phyloP scores from a whole-genome alignment of 35 echinoderm and acorn worm species.

The Amphiura filiformis region DNA sequence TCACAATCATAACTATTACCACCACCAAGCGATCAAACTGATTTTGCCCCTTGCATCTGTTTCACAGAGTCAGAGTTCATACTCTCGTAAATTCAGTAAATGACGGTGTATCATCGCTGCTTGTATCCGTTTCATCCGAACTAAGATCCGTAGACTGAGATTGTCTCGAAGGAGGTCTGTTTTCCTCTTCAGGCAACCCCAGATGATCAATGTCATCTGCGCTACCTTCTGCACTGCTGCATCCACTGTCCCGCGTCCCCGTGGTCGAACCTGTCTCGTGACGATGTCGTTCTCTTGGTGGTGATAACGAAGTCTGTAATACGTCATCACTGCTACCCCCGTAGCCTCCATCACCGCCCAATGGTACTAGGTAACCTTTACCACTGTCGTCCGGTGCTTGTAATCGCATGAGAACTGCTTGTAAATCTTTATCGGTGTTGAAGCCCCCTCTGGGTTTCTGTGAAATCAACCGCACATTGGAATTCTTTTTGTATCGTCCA shows the following conservation, averaged over 20 bases:
- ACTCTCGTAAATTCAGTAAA: conserved; percentile 5
- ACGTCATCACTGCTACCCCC: conserved; percentile 1
- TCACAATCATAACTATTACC: too few species aligned
- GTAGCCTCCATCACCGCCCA: neutral
- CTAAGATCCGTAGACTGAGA: neutral
- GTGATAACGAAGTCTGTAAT: neutral
- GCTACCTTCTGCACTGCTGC: neutral
- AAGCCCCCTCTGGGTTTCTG: neutral
- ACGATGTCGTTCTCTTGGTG: neutral
- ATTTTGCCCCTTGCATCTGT: too few species aligned
- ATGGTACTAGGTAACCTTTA: neutral
- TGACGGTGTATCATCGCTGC: neutral
- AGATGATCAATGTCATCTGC: neutral
- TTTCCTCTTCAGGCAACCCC: neutral
- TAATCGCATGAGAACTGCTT: neutral
- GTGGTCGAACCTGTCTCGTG: neutral
- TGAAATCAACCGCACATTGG: neutral
- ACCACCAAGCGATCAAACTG: too few species aligned
- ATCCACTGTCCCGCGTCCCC: neutral
- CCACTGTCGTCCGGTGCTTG: neutral
- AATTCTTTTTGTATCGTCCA: neutral
- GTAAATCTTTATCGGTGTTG: neutral
- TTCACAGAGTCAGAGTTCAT: too few species aligned
- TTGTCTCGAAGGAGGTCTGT: neutral
- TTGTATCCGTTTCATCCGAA: neutral